phyloP scores from a whole-genome alignment of 2,888 invertebrate genomes.

The Watsonalla binaria region DNA sequence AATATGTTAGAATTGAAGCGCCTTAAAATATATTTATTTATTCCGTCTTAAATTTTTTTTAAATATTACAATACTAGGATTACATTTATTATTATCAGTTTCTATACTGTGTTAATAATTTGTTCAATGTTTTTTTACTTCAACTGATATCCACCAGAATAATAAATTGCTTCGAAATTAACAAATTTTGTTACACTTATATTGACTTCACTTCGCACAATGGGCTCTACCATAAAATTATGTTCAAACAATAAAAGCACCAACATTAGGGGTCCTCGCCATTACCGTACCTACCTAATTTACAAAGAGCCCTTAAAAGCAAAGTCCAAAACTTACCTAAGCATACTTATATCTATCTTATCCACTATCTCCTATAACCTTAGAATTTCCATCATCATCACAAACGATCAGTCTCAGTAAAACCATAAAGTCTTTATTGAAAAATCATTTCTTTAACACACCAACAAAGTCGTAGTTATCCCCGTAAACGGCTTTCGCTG shows the following conservation, averaged over 20 bases:
- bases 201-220: slow-evolving; percentile 1
- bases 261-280: slow-evolving; percentile 12
- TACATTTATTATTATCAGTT: too few species aligned
- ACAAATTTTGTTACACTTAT: background rate
- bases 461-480: slow-evolving; percentile 55
- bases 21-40: background rate
- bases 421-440: slow-evolving; percentile 44
- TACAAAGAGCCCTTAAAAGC: slow-evolving; percentile 30
- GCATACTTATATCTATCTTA: slow-evolving; percentile 37
- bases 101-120: too few species aligned
- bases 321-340: slow-evolving; percentile 32
- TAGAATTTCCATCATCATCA: slow-evolving; percentile 49
- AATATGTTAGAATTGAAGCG: background rate
- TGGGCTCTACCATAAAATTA: slow-evolving; percentile 1
- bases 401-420: slow-evolving; percentile 71
- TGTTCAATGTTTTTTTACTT: background rate
- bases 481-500: slow-evolving; percentile 48
- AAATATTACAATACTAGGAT: too few species aligned
- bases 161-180: background rate
- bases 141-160: background rate
- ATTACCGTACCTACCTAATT: slow-evolving; percentile 22
- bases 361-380: slow-evolving; percentile 29
- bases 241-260: slow-evolving; percentile 4
- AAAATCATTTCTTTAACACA: slow-evolving; percentile 67
- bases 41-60: too few species aligned